Base-by-base conservation (phyloP, 2,888 invertebrate species). In the Heteromurus nitidus region DNA sequence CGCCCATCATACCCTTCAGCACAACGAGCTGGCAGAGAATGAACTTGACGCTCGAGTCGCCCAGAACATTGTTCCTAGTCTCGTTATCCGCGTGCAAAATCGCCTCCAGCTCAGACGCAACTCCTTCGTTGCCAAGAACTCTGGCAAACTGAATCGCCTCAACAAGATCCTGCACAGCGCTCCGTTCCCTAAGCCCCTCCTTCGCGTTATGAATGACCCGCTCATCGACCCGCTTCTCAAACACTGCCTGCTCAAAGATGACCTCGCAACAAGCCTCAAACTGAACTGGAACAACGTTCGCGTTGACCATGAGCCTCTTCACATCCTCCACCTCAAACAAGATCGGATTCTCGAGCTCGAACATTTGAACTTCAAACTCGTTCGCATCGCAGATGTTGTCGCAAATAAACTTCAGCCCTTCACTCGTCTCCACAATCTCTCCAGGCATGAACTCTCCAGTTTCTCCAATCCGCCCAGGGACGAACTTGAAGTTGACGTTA, bases 401-500 rank as follows among this genome's bases (percentile, higher is more conserved):
- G 62, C 68, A 84, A 55, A 77, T 64, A 68, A 62, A 84, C 64
- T 68, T 75, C 20, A 82, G 58, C 22, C 82, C 86, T 62, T 86
- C 86, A 16, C 68, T 44, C 5, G 84, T 85, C 50, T 86, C 85
- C 20, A 86, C 76, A 13, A 85, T 79, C 47, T 83, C 83, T 3
- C 85, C 83, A 2, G 85, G 82, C 22, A 81, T 47, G 62, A 87
- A 85, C 11, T 77, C 75, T 0, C 83, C 60, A 1, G 36, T 62
- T 65, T 84, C 80, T 47, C 70, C 65, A 11, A 85, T 75, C 65
- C 67, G 67, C 24, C 85, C 86, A 42, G 87, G 86, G 5, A 87
- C 81, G 62, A 87, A 87, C 18, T 76, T 76, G 26, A 85, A 93
- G 28, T 84, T 82, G 88, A 92, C 92, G 65, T 92, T 92, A 0